These are phyloP conservation scores for Cotesia typhae DNA, from an alignment of 1,140 invertebrate species.

Conservation along the genomic window DNA sequence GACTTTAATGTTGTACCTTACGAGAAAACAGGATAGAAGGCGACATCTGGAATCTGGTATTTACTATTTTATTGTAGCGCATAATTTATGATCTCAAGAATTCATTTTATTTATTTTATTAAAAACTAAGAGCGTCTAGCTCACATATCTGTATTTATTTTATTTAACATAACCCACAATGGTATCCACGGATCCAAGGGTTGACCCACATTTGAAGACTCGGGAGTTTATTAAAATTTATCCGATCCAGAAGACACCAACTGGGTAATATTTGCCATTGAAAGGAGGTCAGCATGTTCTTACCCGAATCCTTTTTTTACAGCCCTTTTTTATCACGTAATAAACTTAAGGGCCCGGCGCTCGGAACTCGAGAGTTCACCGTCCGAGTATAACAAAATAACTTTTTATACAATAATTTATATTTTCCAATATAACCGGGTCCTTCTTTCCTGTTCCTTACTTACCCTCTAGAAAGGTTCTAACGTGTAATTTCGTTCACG, in stretches of 20 bases:
- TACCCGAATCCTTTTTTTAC: slow-evolving; percentile 5
- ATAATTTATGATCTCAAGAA: background rate
- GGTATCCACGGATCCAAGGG: slow-evolving; percentile 23
- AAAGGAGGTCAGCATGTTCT: slow-evolving; percentile 40
- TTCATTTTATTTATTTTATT: background rate
- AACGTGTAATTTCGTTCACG: slow-evolving; percentile 12
- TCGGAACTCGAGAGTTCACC: background rate
- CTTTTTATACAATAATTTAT: slow-evolving; percentile 1
- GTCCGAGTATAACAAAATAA: slow-evolving; percentile 22
- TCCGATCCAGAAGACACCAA: slow-evolving; percentile 37
- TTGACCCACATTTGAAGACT: slow-evolving; percentile 44
- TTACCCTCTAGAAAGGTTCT: background rate
- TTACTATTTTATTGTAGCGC: background rate
- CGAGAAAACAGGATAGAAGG: background rate
- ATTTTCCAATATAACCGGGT: background rate
- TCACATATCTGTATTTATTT: slow-evolving; percentile 5
- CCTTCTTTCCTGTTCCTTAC: slow-evolving; percentile 12
- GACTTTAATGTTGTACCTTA: background rate
- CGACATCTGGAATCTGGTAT: slow-evolving; percentile 5
- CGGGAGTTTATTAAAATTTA: slow-evolving; percentile 47
- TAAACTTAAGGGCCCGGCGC: slow-evolving; percentile 22
- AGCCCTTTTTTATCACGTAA: slow-evolving; percentile 27
- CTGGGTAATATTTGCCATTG: slow-evolving; percentile 36
- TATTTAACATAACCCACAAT: background rate
- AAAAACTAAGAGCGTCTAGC: background rate